These are phyloP conservation scores for Melanotaenia trifasciata DNA, from an alignment of 2,797 vertebrate genomes.

Conservation along the genomic window DNA sequence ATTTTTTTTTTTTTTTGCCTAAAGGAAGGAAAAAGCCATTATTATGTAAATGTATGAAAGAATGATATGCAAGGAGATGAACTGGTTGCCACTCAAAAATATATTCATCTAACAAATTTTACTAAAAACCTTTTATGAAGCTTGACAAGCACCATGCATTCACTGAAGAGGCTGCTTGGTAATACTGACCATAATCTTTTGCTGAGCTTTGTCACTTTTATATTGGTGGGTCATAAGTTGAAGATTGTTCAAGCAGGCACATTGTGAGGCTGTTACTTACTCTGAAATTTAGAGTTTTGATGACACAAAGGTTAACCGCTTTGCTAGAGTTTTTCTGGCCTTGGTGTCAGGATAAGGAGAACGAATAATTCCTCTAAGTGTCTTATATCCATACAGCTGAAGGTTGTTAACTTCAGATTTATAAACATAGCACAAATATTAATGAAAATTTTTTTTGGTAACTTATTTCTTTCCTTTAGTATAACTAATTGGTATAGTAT, in stretches of 20 bases:
- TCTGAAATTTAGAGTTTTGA: neutral
- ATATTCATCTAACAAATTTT: neutral
- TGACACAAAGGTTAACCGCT: neutral
- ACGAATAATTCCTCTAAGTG: neutral
- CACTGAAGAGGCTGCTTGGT: neutral
- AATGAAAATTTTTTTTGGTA: neutral
- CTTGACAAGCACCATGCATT: neutral
- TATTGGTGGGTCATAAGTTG: neutral
- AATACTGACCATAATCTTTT: neutral
- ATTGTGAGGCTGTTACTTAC: neutral
- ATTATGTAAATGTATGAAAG: slow-evolving; percentile 8
- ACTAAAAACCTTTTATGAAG: neutral
- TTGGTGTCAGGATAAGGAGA: neutral
- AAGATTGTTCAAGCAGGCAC: neutral
- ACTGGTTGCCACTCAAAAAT: slow-evolving; percentile 14
- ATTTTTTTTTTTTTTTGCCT: neutral
- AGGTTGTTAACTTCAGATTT: neutral
- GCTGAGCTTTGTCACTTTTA: neutral
- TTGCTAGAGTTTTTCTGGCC: neutral
- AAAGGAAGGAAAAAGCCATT: slow-evolving; percentile 4
- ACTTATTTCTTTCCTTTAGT: neutral
- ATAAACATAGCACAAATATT: neutral
- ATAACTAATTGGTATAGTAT: neutral
- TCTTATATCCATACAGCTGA: neutral
- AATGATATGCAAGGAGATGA: neutral